Percentiles rank a stretch among this genome's conserved stretches.
phyloP scores from a whole-genome alignment of 2,797 vertebrate genomes.

The Brachyalestes nurse region DNA sequence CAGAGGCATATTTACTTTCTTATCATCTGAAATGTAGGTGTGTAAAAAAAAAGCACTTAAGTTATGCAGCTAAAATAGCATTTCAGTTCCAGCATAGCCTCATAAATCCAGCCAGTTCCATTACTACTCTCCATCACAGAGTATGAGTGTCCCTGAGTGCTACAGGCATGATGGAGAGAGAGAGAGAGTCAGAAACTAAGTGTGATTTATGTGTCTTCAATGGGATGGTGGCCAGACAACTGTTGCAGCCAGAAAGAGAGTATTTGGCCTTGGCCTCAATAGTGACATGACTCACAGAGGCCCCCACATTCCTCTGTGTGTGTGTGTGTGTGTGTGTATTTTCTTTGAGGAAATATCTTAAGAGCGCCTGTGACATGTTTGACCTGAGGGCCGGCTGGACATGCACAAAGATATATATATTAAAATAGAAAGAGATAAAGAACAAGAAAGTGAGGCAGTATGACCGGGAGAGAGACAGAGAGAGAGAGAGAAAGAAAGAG shows the following conservation, averaged over 20 bases:
- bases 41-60: too few relatives aligned
- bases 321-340: conserved; percentile 24
- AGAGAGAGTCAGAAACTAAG: conserved; percentile 13
- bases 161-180: background rate
- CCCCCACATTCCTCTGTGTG: conserved; percentile 32
- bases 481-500: background rate
- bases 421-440: background rate
- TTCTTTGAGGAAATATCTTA: conserved; percentile 29
- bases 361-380: conserved; percentile 43
- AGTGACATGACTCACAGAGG: conserved; percentile 37
- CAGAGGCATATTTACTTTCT: background rate
- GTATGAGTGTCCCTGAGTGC: background rate
- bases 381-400: conserved; percentile 2
- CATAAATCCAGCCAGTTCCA: background rate
- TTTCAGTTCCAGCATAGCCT: background rate
- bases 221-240: conserved; percentile 25
- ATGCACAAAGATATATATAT: background rate
- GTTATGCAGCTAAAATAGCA: background rate
- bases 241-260: conserved; percentile 29
- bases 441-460: background rate
- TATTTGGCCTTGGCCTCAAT: conserved; percentile 36
- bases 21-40: background rate
- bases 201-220: conserved; percentile 16
- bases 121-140: background rate
- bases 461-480: background rate